Base-by-base conservation (phyloP, 2,797 vertebrate species). In the Forpus xanthops region DNA sequence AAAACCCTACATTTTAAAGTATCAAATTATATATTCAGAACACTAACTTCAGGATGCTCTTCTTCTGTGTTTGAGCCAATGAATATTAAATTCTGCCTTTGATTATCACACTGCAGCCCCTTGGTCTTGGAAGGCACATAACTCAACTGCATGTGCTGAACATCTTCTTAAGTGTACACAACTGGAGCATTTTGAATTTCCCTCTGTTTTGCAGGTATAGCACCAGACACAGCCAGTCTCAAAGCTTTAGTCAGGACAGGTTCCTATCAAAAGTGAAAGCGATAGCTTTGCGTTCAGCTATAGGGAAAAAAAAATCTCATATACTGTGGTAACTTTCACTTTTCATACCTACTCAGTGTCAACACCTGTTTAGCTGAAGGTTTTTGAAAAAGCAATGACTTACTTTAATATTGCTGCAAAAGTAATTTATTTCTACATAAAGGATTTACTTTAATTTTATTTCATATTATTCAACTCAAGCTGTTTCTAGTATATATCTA, bases 381-480 rank as follows among this genome's bases (percentile, higher is more conserved):
- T 90, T 95, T 96, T 84, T 93, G 88, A 77, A 87, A 81, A 68
- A 83, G 45, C 67, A 85, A 79, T 56, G 12, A 27, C 61, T 80
- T 95, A 12, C 37, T 66, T 92, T 86, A 73, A 81, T 42, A 42
- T 23, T 61, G 35, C 23, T 84, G 56, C 28, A 68, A 30, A 93
- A 68, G 35, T 42, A 68, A 21, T 92, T 94, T 70, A 68, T 89
- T 96, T 87, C 72, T 84, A 91, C n/a, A 31, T 61, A 83, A 88
- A 89, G 39, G 5, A 67, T 81, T 87, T 74, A 74, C 97, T 96
- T 96, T 82, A 50, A 96, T 96, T 92, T 83, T 66, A 94, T 93
- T 96, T 96, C 81, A 27, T 66, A 70, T 65, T 95, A 89, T 78
- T 90, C 88, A 91, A 65, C 65, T 47, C 74, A 93, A 97, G 55